Evolutionary conservation across 2,888 invertebrate genomes (phyloP), one percentile per base, ranked within the genome.

Genomic region (Megalurothrips usitatus): DNA sequence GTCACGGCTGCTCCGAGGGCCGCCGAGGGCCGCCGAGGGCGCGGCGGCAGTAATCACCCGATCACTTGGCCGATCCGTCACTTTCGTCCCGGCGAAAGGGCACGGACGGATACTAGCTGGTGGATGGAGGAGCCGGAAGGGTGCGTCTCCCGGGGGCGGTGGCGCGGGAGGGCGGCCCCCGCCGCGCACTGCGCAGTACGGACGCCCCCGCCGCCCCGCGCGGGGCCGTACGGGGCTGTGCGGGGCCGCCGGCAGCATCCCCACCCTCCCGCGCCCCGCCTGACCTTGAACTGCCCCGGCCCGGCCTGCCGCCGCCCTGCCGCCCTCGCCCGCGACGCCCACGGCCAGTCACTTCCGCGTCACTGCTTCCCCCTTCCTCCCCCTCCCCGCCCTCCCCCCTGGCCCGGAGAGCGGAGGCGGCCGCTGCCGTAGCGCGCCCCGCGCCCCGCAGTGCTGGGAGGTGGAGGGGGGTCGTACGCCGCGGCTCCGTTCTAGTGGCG

Each of bases 201-300:
- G 52, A 11, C 17, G 52, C 52, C 14, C 52, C 17, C 14, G 11
- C 6, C 52, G 52, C 17, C 63, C n/a, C n/a, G 19, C 9, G 11
- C 23, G 23, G n/a, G n/a, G 23, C 19, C n/a, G 4, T 8, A 11
- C 4, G 68, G 23, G 2, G 68, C 63, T n/a, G 68, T 19, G n/a
- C 9, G 19, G 68, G 68, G n/a, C n/a, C 68, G 19, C 11, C 9
- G 1, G 10, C 26, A n/a, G 68, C 23, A 23, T 75, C 68, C 12
- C 34, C 34, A 6, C 34, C 6, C 34, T 1, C 14, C 14, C 52
- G 52, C 19, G 58, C 52, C 52, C 14, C 52, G 12, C 2, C 58
- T 26, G 68, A 23, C 68, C 68, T 75, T 75, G 68, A 75, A 75
- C 68, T 75, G 58, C 58, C 58, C 58, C 19, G 52, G 52, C 52